Evolutionary conservation across 2,888 invertebrate species (phyloP).

Genomic region (Heliconius hortense): DNA sequence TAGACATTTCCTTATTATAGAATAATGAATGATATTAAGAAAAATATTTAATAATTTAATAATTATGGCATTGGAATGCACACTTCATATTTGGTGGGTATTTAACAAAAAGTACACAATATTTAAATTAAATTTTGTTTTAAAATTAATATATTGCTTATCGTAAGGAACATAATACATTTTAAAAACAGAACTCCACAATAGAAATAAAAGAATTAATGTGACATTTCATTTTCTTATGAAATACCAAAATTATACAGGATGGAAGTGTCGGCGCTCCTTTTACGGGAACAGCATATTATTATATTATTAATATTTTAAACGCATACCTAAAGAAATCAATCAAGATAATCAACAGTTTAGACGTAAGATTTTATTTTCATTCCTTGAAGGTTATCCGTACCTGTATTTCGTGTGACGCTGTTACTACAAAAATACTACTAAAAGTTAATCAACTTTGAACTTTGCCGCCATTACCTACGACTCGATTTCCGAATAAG

Average conservation of each 20-base stretch:
- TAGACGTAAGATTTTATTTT: too few species aligned
- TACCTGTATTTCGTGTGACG: too few species aligned
- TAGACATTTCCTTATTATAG: constrained; percentile 39
- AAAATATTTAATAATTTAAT: constrained; percentile 27
- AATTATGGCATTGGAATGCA: constrained; percentile 40
- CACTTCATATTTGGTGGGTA: constrained; percentile 33
- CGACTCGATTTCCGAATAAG: too few species aligned
- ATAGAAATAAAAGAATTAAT: not conserved
- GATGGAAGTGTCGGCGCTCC: too few species aligned
- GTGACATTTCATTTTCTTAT: not conserved
- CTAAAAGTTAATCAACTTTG: too few species aligned
- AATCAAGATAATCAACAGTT: too few species aligned
- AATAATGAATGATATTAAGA: constrained; percentile 23
- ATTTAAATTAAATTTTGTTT: not conserved
- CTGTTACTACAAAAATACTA: too few species aligned
- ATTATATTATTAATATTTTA: too few species aligned
- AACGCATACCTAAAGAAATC: too few species aligned
- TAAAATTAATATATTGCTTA: not conserved
- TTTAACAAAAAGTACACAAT: not conserved
- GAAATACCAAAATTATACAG: not conserved
- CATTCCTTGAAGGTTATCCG: too few species aligned
- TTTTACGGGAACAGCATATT: too few species aligned
- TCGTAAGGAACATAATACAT: not conserved
- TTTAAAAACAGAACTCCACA: not conserved
- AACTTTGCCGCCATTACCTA: too few species aligned